Evolutionary conservation across 2,113 vertebrate genomes (phyloP), one percentile per base, ranked within the genome.

Genomic region (Myotis yumanensis): DNA sequence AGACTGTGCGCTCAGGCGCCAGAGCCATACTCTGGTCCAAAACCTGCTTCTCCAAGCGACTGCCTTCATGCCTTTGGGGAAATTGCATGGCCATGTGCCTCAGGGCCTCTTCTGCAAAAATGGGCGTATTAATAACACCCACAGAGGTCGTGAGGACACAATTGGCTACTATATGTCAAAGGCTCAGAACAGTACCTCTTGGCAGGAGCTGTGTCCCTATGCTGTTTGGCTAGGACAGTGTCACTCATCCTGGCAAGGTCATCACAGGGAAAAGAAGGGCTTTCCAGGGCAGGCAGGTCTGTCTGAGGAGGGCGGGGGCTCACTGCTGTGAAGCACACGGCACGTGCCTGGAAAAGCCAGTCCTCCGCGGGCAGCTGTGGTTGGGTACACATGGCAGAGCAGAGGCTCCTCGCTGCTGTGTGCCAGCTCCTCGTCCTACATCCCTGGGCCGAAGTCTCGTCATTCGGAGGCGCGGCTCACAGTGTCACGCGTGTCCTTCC

Each of bases 1-100:
- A 22, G 7, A 5, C 1, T 0, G 11, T n/a, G n/a, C 2, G 0
- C 32, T 64, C 20, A 73, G 64, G 48, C 4, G 2, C 18, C 20
- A 23, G 16, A 64, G 32, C 40, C 12, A 30, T 14, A 14, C 14
- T 59, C 54, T 37, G 35, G 2, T 91, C 37, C 23, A 14, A 18
- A 16, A 76, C 30, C 30, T 71, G 20, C 1, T 62, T 81, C 25
- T 69, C 43, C 35, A 25, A 54, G 9, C 52, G 64, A 37, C 32
- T 57, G n/a, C 64, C 23, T 14, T 14, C 3, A 54, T 3, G 54
- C 73, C 16, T 52, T 57, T 57, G 72, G 37, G 35, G 18, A 37
- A 77, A 51, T 64, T 48, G n/a, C 40, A 18, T 17, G 66, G 35
- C 46, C 5, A 1, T 5, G 14, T 57, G 43, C 23, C 51, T 79